Evolutionary conservation across 2,888 invertebrate species (phyloP).

Genomic region (Archaeoteleia sp.): DNA sequence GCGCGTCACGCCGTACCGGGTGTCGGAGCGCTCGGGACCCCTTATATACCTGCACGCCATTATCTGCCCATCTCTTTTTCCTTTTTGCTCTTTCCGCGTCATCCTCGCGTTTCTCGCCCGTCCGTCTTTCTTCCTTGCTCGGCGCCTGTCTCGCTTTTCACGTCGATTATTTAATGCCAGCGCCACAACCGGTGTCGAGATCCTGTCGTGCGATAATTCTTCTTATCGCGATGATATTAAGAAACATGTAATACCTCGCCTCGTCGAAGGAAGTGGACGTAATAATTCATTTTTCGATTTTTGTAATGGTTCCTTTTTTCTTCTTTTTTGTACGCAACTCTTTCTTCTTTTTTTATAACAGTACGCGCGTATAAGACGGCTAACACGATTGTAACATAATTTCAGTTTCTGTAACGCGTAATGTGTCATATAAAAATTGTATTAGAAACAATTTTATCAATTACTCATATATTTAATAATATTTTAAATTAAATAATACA

Average conservation of each 20-base stretch:
- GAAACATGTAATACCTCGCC: constrained; percentile 38
- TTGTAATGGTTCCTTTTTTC: too few relatives aligned
- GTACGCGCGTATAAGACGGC: too few relatives aligned
- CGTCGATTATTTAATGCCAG: constrained; percentile 48
- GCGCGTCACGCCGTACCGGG: constrained; percentile 29
- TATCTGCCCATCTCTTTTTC: constrained; percentile 28
- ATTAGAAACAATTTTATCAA: too few relatives aligned
- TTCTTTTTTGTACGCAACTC: too few relatives aligned
- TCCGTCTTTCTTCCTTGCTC: constrained; percentile 1
- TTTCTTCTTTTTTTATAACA: too few relatives aligned
- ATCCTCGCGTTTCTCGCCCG: not conserved
- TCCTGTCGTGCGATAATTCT: constrained; percentile 50
- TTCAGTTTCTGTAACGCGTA: too few relatives aligned
- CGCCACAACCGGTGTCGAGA: constrained; percentile 49
- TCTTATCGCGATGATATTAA: constrained; percentile 50
- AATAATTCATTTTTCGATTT: constrained; percentile 32
- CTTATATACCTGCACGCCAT: constrained; percentile 12
- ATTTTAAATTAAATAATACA: too few relatives aligned
- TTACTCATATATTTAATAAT: too few relatives aligned
- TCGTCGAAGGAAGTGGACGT: constrained; percentile 27
- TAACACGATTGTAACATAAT: too few relatives aligned
- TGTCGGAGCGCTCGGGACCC: constrained; percentile 13
- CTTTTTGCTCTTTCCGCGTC: constrained; percentile 5
- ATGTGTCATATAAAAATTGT: too few relatives aligned
- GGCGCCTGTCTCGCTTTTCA: constrained; percentile 44